Conservation (phyloP, 2,797 vertebrate species). For the Cyclura pinguis region DNA sequence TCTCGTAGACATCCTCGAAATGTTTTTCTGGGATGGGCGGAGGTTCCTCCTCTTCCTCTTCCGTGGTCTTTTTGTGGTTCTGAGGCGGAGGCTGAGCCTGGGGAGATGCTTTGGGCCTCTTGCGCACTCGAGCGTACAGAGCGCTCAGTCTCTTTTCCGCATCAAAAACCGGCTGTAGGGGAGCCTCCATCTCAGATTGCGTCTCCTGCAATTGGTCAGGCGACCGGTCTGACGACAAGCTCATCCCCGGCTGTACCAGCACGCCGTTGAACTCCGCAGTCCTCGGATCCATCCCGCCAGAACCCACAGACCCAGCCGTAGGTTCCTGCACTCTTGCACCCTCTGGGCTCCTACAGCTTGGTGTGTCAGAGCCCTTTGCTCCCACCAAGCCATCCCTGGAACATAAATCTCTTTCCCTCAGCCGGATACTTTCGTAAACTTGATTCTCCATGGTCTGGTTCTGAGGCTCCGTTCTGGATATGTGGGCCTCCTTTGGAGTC, state of each 20-base stretch:
- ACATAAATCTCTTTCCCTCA: background rate
- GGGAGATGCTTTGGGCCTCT: background rate
- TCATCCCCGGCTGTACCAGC: background rate
- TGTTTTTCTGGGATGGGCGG: constrained; percentile 45
- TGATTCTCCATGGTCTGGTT: rapidly evolving
- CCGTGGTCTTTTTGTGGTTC: rapidly evolving
- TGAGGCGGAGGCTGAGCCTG: rapidly evolving
- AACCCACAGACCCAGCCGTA: too few species aligned
- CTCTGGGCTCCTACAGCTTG: background rate
- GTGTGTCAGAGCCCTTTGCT: background rate
- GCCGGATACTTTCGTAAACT: constrained; percentile 53
- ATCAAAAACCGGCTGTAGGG: rapidly evolving
- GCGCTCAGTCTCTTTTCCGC: constrained; percentile 18
- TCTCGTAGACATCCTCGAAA: constrained; percentile 35
- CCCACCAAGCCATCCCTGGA: too few species aligned
- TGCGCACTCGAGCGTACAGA: constrained; percentile 51
- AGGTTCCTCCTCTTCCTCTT: constrained; percentile 10
- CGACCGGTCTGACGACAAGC: too few species aligned
- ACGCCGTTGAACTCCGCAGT: background rate
- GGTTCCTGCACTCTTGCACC: too few species aligned
- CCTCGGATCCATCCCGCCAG: background rate
- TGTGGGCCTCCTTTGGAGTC: background rate
- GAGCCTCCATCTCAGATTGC: rapidly evolving
- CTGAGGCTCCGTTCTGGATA: rapidly evolving
- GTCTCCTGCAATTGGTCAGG: background rate